These are phyloP conservation scores for Hylomyscus alleni DNA, from an alignment of 2,797 vertebrate species.

Conservation along the genomic window DNA sequence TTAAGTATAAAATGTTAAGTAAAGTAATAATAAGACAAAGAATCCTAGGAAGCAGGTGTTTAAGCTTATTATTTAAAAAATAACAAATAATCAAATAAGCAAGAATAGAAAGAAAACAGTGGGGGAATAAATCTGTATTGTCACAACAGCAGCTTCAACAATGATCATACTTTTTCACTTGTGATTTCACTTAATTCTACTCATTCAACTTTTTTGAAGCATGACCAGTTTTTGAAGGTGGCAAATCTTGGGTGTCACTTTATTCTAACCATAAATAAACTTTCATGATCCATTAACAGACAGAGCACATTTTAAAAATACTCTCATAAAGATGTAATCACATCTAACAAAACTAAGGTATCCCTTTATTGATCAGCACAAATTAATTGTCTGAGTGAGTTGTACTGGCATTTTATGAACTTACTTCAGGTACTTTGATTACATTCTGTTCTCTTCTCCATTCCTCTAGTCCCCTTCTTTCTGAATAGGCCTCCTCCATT, in stretches of 20 bases:
- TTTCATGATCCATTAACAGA: neutral
- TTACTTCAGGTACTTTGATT: neutral
- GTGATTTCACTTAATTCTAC: neutral
- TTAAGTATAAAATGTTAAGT: neutral
- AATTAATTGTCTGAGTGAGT: neutral
- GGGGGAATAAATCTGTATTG: accelerated
- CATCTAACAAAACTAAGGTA: neutral
- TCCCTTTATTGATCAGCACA: neutral
- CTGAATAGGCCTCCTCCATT: neutral
- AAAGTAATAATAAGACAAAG: constrained; percentile 10
- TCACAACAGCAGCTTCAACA: neutral
- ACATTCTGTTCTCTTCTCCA: neutral
- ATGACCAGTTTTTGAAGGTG: neutral
- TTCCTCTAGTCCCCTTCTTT: neutral
- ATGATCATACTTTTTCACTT: neutral
- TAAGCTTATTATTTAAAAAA: neutral
- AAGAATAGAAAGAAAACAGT: neutral
- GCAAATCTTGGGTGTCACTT: neutral
- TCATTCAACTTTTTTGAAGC: neutral
- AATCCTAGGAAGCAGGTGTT: neutral
- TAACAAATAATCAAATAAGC: neutral
- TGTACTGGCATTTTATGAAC: neutral
- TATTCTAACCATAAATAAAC: neutral
- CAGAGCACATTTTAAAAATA: neutral
- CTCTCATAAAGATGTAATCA: neutral